These are phyloP conservation scores for Gallinago jamesoni DNA, from an alignment of 2,113 vertebrate genomes.

Conservation along the genomic window DNA sequence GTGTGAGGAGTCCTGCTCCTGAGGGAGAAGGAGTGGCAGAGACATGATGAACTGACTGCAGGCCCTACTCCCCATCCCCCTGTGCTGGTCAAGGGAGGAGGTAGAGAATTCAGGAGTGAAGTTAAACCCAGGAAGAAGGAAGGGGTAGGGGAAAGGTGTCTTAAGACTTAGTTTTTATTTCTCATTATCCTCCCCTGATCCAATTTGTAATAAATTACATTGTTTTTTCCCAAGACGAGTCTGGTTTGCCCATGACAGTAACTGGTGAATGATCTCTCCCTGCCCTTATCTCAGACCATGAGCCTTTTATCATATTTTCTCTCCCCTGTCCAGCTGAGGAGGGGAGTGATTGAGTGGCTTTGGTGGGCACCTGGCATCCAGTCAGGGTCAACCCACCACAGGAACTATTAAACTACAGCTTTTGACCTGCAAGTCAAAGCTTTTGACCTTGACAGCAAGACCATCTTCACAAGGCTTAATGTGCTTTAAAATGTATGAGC, in stretches of 20 bases:
- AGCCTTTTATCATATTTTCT: neutral
- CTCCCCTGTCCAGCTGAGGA: neutral
- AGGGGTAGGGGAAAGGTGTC: neutral
- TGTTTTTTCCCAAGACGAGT: neutral
- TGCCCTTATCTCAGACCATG: neutral
- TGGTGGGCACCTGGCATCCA: neutral
- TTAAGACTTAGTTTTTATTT: neutral
- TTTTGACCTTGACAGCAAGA: too few species aligned
- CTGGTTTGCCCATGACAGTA: neutral
- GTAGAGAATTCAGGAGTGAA: neutral
- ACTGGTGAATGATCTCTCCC: neutral
- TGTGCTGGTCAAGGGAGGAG: neutral
- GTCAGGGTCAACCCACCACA: neutral
- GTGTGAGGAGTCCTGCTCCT: neutral
- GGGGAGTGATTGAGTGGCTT: neutral
- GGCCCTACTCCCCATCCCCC: too few species aligned
- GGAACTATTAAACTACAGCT: neutral
- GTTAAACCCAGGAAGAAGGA: neutral
- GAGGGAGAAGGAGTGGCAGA: neutral
- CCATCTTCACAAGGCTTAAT: neutral
- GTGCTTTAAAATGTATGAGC: neutral
- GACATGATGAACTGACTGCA: neutral
- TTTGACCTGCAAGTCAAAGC: too few species aligned
- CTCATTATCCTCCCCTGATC: neutral
- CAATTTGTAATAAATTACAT: neutral